These are phyloP conservation scores for Lemur catta DNA, from an alignment of 2,797 vertebrate species.

Conservation along the genomic window DNA sequence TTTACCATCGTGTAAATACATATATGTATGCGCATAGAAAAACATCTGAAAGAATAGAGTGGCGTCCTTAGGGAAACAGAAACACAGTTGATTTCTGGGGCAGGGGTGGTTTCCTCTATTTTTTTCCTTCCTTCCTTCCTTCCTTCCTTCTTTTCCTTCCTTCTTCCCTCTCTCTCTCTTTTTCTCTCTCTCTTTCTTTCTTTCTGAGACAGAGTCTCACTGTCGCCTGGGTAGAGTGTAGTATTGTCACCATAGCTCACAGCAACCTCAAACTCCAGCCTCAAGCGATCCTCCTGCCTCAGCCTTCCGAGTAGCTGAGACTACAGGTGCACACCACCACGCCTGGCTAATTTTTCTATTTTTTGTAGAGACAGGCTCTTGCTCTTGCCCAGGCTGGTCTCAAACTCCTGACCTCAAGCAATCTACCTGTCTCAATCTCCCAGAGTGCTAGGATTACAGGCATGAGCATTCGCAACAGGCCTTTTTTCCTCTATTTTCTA, in stretches of 20 bases:
- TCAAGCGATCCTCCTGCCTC: too few species aligned
- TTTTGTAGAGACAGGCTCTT: neutral
- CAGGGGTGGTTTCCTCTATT: neutral
- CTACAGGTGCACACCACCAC: too few species aligned
- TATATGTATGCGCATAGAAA: neutral
- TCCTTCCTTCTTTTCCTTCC: too few species aligned
- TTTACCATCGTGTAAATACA: neutral
- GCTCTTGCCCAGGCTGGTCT: neutral
- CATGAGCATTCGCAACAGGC: neutral
- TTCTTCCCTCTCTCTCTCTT: rapidly evolving
- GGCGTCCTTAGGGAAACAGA: neutral
- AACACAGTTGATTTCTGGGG: neutral
- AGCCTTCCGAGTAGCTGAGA: too few species aligned
- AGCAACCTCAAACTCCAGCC: too few species aligned
- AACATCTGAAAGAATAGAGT: neutral
- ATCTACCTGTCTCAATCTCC: neutral
- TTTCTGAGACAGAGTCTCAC: too few species aligned
- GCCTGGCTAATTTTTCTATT: too few species aligned
- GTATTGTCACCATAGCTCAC: too few species aligned
- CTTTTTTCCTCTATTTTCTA: neutral
- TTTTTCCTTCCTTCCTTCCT: too few species aligned
- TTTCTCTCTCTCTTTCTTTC: too few species aligned
- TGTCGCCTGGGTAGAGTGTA: too few species aligned
- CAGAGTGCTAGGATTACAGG: neutral
- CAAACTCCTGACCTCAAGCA: neutral